phyloP scores from a whole-genome alignment of 2,113 vertebrate genomes.

The Dicrurus megarhynchus region DNA sequence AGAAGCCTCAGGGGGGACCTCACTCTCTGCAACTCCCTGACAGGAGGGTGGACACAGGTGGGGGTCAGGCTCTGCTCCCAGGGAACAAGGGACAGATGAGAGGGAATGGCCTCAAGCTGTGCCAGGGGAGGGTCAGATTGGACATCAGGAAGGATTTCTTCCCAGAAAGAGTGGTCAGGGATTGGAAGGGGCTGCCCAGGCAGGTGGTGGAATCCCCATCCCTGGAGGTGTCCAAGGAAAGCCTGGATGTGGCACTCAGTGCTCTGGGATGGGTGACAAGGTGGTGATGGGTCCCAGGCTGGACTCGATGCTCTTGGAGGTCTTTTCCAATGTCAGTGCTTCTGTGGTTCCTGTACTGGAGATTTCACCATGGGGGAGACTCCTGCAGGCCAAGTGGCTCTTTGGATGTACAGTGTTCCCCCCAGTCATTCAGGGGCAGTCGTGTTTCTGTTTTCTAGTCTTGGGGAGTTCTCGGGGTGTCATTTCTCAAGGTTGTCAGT shows the following conservation, averaged over 20 bases:
- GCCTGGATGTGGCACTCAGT: background rate
- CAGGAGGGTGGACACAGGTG: background rate
- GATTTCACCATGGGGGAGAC: background rate
- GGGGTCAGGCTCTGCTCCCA: background rate
- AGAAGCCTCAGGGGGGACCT: background rate
- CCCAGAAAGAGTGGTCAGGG: background rate
- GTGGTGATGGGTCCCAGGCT: background rate
- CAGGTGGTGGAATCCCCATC: background rate
- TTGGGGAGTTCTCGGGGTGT: background rate
- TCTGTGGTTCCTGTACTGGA: background rate
- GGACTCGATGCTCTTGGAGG: background rate
- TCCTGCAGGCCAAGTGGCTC: background rate
- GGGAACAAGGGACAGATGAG: background rate
- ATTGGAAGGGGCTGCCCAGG: background rate
- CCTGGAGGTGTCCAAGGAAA: background rate
- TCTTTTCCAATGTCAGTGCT: background rate
- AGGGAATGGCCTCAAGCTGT: accelerated
- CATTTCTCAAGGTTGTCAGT: background rate
- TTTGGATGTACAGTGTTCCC: background rate
- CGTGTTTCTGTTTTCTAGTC: background rate
- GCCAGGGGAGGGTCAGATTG: background rate
- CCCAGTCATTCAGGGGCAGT: background rate
- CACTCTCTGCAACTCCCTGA: background rate
- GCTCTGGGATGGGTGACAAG: background rate
- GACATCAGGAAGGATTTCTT: background rate